Conservation (phyloP, 1,140 invertebrate species). For the Drosophila arizonae region DNA sequence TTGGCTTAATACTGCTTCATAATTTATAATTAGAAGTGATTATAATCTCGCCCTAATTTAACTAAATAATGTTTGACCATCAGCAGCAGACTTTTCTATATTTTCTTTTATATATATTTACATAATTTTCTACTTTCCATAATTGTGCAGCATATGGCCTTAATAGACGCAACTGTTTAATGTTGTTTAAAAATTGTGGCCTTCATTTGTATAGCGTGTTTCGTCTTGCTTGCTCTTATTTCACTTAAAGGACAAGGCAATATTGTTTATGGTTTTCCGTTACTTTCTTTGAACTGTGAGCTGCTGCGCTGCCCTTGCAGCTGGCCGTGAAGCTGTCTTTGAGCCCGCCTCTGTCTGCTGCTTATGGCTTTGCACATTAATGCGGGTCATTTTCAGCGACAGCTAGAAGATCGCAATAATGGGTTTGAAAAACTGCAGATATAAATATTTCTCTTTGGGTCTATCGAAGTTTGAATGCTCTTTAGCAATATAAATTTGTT, state of each 20-base stretch:
- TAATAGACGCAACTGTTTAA: constrained; percentile 31
- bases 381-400: constrained; percentile 69
- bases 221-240: constrained; percentile 52
- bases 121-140: constrained; percentile 4
- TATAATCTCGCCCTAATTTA: not conserved
- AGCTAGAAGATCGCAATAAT: constrained; percentile 61
- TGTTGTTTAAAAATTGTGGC: constrained; percentile 59
- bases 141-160: constrained; percentile 28
- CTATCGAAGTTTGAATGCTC: not conserved
- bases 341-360: constrained; percentile 25
- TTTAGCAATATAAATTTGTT: not conserved
- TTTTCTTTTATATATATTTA: no score
- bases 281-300: constrained; percentile 19
- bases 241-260: constrained; percentile 46
- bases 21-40: not conserved
- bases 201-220: constrained; percentile 50
- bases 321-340: not conserved
- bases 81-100: constrained; percentile 8
- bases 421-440: constrained; percentile 40
- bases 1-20: no score
- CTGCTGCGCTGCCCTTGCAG: constrained; percentile 1
- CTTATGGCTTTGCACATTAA: constrained; percentile 64
- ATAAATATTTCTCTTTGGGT: not conserved
- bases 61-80: not conserved
- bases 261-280: constrained; percentile 58